These are phyloP conservation scores for Ceratosolen fusciceps DNA, from an alignment of 1,140 invertebrate species.

Conservation along the genomic window DNA sequence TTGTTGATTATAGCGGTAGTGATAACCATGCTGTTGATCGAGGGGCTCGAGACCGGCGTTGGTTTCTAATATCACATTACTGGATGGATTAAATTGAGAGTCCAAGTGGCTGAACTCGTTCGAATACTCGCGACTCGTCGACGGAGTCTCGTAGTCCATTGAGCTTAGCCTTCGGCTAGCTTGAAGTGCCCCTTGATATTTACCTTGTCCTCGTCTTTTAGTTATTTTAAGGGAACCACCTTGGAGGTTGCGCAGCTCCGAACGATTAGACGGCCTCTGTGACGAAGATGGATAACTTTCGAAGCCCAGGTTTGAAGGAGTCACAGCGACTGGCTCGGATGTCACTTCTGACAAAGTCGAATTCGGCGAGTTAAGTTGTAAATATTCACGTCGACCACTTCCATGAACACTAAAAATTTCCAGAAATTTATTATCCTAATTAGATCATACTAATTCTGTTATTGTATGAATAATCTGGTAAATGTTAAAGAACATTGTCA, in stretches of 20 bases:
- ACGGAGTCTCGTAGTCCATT: neutral
- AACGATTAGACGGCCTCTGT: constrained; percentile 8
- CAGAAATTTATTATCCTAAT: no score
- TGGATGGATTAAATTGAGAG: constrained; percentile 69
- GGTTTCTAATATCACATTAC: constrained; percentile 69
- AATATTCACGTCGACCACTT: neutral
- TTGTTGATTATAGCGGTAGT: constrained; percentile 4
- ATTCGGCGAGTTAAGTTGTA: constrained; percentile 19
- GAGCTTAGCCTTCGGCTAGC: constrained; percentile 14
- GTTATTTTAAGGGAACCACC: constrained; percentile 57
- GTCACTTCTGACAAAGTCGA: constrained; percentile 33
- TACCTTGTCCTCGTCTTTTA: constrained; percentile 24
- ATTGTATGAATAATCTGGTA: no score
- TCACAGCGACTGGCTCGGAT: constrained; percentile 34
- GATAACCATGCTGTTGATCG: neutral
- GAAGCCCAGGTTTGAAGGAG: constrained; percentile 33
- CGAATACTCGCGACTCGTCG: neutral
- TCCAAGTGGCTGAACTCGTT: neutral
- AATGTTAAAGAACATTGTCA: no score
- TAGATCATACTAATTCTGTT: no score
- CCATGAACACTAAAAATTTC: constrained; percentile 35
- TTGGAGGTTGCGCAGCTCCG: constrained; percentile 47
- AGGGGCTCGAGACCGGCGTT: constrained; percentile 53
- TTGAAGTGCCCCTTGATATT: constrained; percentile 1
- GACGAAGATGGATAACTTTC: constrained; percentile 41